These are phyloP conservation scores for Mesoclemmys tuberculata DNA, from an alignment of 2,113 vertebrate genomes.

Conservation along the genomic window DNA sequence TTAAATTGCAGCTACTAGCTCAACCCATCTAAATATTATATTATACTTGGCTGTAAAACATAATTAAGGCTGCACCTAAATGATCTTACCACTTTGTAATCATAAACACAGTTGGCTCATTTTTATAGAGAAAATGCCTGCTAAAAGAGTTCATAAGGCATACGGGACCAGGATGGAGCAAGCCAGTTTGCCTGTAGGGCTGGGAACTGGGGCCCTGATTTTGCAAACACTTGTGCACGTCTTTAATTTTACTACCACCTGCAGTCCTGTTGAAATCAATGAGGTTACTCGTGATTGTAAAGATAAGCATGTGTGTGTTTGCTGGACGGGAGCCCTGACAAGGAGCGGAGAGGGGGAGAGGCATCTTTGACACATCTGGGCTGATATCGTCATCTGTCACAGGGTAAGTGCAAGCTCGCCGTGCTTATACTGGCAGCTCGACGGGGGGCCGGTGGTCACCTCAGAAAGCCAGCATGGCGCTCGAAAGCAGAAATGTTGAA, in stretches of 20 bases:
- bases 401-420: background rate
- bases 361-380: background rate
- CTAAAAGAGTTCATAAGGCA: slow-evolving; percentile 27
- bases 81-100: slow-evolving; percentile 29
- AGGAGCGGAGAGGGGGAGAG: background rate
- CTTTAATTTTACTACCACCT: background rate
- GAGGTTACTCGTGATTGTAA: background rate
- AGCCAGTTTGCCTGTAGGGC: slow-evolving; percentile 10
- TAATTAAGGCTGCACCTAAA: slow-evolving; percentile 49
- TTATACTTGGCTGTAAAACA: background rate
- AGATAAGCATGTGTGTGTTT: background rate
- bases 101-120: slow-evolving; percentile 8
- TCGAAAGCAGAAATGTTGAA: slow-evolving; percentile 58
- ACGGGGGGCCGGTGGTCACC: background rate
- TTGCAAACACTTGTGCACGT: background rate
- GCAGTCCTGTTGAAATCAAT: slow-evolving; percentile 38
- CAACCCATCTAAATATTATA: background rate
- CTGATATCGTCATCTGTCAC: background rate
- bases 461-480: slow-evolving; percentile 16
- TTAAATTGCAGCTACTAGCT: background rate
- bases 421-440: background rate
- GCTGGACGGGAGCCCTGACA: background rate
- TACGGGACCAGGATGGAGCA: background rate
- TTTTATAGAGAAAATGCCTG: slow-evolving; percentile 1
- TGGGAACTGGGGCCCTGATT: background rate